These are phyloP conservation scores for Mugil cephalus DNA, from an alignment of 2,113 vertebrate species.

Conservation along the genomic window DNA sequence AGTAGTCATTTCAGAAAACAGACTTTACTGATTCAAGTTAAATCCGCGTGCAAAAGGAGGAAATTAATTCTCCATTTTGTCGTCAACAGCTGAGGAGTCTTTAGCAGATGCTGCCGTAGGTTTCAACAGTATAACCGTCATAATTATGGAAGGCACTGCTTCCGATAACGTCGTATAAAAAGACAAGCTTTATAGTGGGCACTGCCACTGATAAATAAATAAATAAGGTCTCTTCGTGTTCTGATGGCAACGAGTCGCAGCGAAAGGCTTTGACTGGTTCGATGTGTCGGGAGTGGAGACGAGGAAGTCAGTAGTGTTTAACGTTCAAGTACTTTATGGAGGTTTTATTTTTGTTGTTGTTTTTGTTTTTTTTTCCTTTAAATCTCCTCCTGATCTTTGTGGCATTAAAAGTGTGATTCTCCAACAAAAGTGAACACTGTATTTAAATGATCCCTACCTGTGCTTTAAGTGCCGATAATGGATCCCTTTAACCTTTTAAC, in stretches of 20 bases:
- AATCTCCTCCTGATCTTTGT: slow-evolving; percentile 3
- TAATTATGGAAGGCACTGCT: slow-evolving; percentile 99
- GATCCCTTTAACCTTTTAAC: too few species aligned
- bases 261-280: slow-evolving; percentile 16
- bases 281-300: background rate
- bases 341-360: slow-evolving; percentile 1
- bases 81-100: slow-evolving; percentile 64
- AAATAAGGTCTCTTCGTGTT: slow-evolving; percentile 69
- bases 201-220: slow-evolving; percentile 74
- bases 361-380: background rate
- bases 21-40: too few species aligned
- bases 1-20: background rate
- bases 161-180: slow-evolving; percentile 97
- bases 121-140: slow-evolving; percentile 99
- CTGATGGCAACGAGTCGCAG: slow-evolving; percentile 46
- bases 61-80: slow-evolving; percentile 31
- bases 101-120: slow-evolving; percentile 99
- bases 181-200: slow-evolving; percentile 75
- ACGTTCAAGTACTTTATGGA: slow-evolving; percentile 33
- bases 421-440: background rate
- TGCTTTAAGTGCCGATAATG: slow-evolving; percentile 48
- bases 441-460: slow-evolving; percentile 29
- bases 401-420: background rate
- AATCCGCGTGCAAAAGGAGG: background rate
- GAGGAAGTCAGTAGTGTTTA: slow-evolving; percentile 14